Conservation (phyloP, 2,888 invertebrate genomes). For the Serripes groenlandicus region DNA sequence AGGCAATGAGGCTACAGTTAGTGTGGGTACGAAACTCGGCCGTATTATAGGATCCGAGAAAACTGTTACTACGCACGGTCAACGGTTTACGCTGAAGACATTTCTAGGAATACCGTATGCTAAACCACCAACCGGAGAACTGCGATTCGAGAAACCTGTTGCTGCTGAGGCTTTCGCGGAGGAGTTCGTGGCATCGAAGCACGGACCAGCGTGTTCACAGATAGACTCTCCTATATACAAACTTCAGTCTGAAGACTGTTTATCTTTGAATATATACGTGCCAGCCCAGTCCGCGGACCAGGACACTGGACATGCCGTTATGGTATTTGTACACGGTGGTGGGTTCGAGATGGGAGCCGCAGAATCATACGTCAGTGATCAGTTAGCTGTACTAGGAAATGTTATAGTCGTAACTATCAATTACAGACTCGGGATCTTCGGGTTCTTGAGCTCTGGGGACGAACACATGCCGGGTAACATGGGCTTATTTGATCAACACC, state of each 20-base stretch:
- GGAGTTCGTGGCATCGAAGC: slow-evolving; percentile 19
- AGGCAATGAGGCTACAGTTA: neutral
- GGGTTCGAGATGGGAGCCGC: slow-evolving; percentile 19
- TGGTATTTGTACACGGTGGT: slow-evolving; percentile 16
- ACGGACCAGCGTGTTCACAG: slow-evolving; percentile 20
- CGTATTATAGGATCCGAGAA: neutral
- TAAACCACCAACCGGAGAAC: slow-evolving; percentile 20
- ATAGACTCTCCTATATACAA: slow-evolving; percentile 5
- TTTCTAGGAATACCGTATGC: slow-evolving; percentile 32
- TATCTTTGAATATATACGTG: slow-evolving; percentile 8
- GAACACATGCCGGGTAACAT: slow-evolving; percentile 7
- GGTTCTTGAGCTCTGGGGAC: slow-evolving; percentile 14
- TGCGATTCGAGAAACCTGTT: slow-evolving; percentile 6
- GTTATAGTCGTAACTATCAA: slow-evolving; percentile 7
- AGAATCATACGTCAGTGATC: neutral
- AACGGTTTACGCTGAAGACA: neutral
- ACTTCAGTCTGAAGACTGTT: slow-evolving; percentile 14
- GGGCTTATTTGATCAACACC: slow-evolving; percentile 12
- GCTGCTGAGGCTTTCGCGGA: neutral
- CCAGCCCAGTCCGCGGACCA: neutral
- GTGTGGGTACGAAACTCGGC: slow-evolving; percentile 1
- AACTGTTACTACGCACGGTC: neutral
- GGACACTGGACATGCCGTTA: slow-evolving; percentile 4
- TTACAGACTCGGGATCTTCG: slow-evolving; percentile 6
- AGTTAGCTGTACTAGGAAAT: neutral